These are phyloP conservation scores for Hipparchia sbordonii DNA, from an alignment of 2,888 invertebrate species.

Conservation along the genomic window DNA sequence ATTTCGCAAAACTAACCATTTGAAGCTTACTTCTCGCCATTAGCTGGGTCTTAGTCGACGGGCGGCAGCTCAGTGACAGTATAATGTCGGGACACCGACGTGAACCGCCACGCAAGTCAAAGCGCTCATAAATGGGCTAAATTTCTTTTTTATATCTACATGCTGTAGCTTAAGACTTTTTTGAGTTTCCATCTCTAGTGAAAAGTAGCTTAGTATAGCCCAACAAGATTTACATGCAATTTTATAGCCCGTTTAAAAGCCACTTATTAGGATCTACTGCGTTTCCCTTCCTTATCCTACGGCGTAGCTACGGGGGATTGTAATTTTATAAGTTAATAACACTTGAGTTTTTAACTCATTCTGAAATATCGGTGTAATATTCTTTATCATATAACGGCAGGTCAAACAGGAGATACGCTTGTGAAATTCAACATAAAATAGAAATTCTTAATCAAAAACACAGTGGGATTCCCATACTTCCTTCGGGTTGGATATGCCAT, in stretches of 20 bases:
- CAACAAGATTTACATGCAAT: slow-evolving; percentile 10
- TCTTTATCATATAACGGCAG: slow-evolving; percentile 10
- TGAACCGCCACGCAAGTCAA: slow-evolving; percentile 21
- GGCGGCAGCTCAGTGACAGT: neutral
- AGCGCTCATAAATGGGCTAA: slow-evolving; percentile 20
- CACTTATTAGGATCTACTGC: slow-evolving; percentile 33
- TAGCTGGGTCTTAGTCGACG: neutral
- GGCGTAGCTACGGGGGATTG: slow-evolving; percentile 11
- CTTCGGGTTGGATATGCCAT: neutral
- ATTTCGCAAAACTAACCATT: neutral
- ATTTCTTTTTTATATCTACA: neutral
- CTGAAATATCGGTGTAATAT: neutral
- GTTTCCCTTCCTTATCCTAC: slow-evolving; percentile 27
- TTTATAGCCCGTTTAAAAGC: slow-evolving; percentile 24
- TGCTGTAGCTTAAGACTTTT: neutral
- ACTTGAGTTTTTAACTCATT: neutral
- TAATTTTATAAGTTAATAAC: neutral
- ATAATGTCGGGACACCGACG: slow-evolving; percentile 7
- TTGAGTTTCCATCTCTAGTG: slow-evolving; percentile 11
- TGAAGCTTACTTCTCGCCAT: neutral
- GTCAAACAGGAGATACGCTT: neutral
- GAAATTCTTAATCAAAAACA: neutral
- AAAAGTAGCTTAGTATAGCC: neutral
- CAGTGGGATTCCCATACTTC: neutral
- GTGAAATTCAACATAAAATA: slow-evolving; percentile 23